Base-by-base conservation (phyloP, 2,113 vertebrate genomes). In the Progne subis region DNA sequence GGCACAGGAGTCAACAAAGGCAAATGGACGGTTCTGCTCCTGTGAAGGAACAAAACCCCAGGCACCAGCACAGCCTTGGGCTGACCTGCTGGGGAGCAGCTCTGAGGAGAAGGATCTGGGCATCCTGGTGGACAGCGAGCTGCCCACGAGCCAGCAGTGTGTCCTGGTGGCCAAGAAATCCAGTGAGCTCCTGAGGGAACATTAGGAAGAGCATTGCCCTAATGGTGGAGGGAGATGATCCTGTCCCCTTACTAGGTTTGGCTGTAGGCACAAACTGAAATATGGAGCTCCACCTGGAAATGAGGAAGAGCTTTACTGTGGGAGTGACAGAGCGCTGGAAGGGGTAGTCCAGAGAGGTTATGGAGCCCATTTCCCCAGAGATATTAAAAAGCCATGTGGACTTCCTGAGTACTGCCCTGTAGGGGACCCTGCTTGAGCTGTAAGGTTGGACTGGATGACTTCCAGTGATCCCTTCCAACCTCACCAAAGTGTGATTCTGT, bases 181-280 rank as follows among this genome's bases (percentile, higher is more conserved):
- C 21, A 32, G 0, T 50, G 23, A 7, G 1, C 14, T 9, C 12
- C 44, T 32, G 18, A 6, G 12, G 13, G 37, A 1, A 1, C 14
- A 24, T 31, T 29, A 6, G 32, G 59, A 44, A 32, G 8, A 13
- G 16, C 52, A 37, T 1, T 44, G 31, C 1, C 44, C 37, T 37
- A 37, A 37, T 37, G 14, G 4, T 16, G 1, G 1, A 9, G 12
- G 23, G 3, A 81, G 5, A 2, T 19, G 44, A 57, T n/a, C 15
- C 32, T 53, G 8, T 5, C 18, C 18, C 14, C 16, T 25, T 49
- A 6, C 12, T 39, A 17, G 11, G 6, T 67, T 32, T 59, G 44
- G 32, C 28, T n/a, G 20, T 8, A 12, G 12, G 10, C n/a, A 75
- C 19, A 68, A 41, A 29, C 19, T 25, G 53, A 46, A 82, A 46